Evolutionary conservation across 2,113 vertebrate genomes (phyloP).

Genomic region (Pseudopodoces humilis): DNA sequence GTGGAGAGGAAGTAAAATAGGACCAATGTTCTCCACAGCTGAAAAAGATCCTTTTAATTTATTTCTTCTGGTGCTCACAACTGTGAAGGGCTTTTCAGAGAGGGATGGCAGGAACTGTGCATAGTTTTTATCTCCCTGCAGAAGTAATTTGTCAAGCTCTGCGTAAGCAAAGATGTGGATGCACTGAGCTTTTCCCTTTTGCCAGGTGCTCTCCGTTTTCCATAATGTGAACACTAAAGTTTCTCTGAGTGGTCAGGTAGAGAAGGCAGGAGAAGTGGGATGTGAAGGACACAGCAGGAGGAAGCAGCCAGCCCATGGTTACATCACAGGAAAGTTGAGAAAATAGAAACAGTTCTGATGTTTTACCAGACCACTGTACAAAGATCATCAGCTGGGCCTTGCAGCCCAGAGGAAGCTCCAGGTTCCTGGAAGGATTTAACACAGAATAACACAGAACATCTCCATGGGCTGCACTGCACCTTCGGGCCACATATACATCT

Average conservation of each 20-base stretch:
- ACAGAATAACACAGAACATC: background rate
- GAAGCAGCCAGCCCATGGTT: background rate
- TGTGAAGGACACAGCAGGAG: background rate
- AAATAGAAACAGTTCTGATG: background rate
- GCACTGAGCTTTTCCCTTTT: background rate
- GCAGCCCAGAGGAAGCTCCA: background rate
- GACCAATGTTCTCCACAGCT: background rate
- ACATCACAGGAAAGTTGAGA: background rate
- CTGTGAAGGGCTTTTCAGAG: background rate
- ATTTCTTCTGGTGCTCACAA: background rate
- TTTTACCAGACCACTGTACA: background rate
- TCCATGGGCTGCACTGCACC: background rate
- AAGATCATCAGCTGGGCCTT: background rate
- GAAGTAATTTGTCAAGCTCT: background rate
- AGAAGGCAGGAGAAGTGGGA: background rate
- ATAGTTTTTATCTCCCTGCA: background rate
- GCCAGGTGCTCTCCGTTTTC: background rate
- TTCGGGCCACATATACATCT: rapidly evolving
- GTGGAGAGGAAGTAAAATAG: background rate
- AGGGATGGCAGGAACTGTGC: background rate
- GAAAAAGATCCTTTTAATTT: background rate
- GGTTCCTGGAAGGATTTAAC: background rate
- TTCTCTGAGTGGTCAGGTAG: background rate
- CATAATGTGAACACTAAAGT: background rate
- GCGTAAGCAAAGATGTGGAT: background rate